Base-by-base conservation (phyloP, 2,888 invertebrate genomes). In the Congeria kusceri region DNA sequence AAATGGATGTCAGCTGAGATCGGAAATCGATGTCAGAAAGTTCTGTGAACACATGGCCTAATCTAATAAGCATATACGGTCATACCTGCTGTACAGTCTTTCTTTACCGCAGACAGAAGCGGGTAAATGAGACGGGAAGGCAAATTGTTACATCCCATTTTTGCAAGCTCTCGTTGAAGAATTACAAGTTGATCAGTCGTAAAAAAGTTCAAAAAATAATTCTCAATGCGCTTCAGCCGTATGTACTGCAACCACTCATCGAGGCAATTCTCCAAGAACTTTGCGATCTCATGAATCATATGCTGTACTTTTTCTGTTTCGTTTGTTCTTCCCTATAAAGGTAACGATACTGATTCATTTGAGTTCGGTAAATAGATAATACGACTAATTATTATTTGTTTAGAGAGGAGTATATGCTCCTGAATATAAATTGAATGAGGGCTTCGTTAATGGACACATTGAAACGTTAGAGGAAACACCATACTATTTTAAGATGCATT, bases 161-260 rank as follows among this genome's bases (percentile, higher is more conserved):
- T 84, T 18, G 86, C 83, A 23, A 91, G 62, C 53, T 90, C 85
- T 62, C 72, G 75, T 59, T 90, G 85, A 15, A 91, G 84, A 23
- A 88, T 85, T 7, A 91, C 89, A 18, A 91, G 72, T 77, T 91
- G 91, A 58, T 88, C 87, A 5, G 87, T 89, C 11, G 90, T 89
- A 77, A 82, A 91, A 74, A 85, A 80, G 70, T 91, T 91, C 59
- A 91, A 84, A 11, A 80, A 77, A 15, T 74, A 69, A 58, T 80
- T 87, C 11, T 84, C 56, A 1, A 49, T 57, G 20, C 90, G 69
- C 28, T 86, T 80, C 13, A 75, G 28, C 1, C 67, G 78, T 13
- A 90, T 82, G 69, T 88, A 82, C 3, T 81, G 23, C 11, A 83
- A 56, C 90, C 90, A 90, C n/a, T 85, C 84, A 1, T 70, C 71